phyloP scores from a whole-genome alignment of 2,797 vertebrate genomes.

The Brachyalestes nurse region DNA sequence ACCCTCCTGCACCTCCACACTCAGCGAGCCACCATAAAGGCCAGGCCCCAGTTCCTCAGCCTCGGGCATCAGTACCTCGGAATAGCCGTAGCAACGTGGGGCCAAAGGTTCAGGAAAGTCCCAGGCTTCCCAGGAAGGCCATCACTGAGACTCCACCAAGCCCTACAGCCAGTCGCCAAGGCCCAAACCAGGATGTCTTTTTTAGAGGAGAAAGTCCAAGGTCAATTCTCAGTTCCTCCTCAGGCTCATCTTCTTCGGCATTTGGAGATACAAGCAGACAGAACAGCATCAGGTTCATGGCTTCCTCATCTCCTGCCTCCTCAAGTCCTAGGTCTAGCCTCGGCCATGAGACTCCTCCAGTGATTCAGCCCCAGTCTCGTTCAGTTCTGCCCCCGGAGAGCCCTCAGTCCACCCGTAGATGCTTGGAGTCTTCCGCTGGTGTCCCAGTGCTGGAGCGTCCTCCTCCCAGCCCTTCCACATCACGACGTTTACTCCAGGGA shows the following conservation, averaged over 20 bases:
- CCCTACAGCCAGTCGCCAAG: conserved; percentile 66
- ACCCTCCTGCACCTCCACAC: conserved; percentile 78
- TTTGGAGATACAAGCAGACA: conserved; percentile 52
- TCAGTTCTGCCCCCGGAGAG: conserved; percentile 77
- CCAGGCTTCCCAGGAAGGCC: conserved; percentile 67
- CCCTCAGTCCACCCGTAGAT: conserved; percentile 76
- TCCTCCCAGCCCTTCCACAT: conserved; percentile 83
- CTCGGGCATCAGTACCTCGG: conserved; percentile 66
- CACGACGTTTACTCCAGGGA: conserved; percentile 74
- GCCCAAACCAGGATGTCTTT: conserved; percentile 57
- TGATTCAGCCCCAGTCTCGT: conserved; percentile 50
- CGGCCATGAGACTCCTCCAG: conserved; percentile 80
- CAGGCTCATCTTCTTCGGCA: conserved; percentile 51
- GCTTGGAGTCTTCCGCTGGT: conserved; percentile 65
- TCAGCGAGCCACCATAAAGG: conserved; percentile 79
- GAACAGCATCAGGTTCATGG: conserved; percentile 60
- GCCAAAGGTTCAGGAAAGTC: conserved; percentile 69
- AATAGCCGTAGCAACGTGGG: conserved; percentile 50
- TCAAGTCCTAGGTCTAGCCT: conserved; percentile 72
- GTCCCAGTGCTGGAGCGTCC: conserved; percentile 80
- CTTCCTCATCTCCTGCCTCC: conserved; percentile 61
- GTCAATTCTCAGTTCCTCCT: conserved; percentile 58
- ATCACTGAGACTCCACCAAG: conserved; percentile 71
- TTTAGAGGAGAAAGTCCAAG: conserved; percentile 65
- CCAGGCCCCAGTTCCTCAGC: conserved; percentile 76